Base-by-base conservation (phyloP, 2,888 invertebrate species). In the Elegia similella region DNA sequence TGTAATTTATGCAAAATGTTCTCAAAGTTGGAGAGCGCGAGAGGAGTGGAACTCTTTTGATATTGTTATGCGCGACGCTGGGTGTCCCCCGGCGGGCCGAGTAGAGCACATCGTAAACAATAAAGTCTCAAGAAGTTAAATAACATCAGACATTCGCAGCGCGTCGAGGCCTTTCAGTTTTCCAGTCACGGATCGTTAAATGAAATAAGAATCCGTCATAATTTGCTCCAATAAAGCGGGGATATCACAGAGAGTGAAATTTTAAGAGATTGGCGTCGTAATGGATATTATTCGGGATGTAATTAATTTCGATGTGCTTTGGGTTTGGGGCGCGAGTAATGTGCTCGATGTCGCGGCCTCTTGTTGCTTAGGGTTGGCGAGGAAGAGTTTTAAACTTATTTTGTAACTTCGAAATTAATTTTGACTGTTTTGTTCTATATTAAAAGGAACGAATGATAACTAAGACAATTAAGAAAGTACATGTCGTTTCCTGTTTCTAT, bases 201-300 rank as follows among this genome's bases (percentile, higher is more conserved):
- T 78, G 76, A 82, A 80, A 81, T 79, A 78, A 76, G 74, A 77
- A 77, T 82, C 75, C 68, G 70, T 79, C 79, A 83, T 81, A 78
- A 81, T 74, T 73, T 69, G 68, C 63, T 64, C 59, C 61, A 62
- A 60, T 64, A 57, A 56, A 60, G 54, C 53, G 38, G 54, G 55
- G 55, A 52, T 55, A 57, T 44, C 50, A 52, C 55, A 34, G 58
- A 38, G 34, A 59, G 59, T 42, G 60, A 59, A 62, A 63, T 72
- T 73, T 70, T 63, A 68, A 66, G 67, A 72, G 72, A 77, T 80
- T 73, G 71, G 66, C 67, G 61, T 63, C 66, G 66, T 68, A 71
- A 74, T 72, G 72, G 72, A 61, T 68, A 62, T 64, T 63, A 65
- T 70, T 69, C 66, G 63, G 65, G 64, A 67, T 62, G 66, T 78